Percentiles rank a stretch among this genome's conserved stretches.
Conservation (phyloP, 2,113 vertebrate species). For the Hiodon tergisus region DNA sequence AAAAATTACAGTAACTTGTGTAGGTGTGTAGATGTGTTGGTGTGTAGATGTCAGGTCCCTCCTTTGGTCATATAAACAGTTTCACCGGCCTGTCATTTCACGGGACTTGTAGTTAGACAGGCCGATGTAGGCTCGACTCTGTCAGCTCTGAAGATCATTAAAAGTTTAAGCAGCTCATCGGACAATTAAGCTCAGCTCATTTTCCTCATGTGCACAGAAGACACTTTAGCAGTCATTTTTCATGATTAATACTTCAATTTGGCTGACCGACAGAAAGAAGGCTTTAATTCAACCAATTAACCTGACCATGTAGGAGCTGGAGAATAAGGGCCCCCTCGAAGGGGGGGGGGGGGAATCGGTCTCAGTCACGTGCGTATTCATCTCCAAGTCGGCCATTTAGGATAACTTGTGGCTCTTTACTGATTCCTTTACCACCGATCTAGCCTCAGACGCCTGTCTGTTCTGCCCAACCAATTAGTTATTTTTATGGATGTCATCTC, state of each 20-base stretch:
- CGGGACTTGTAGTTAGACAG: no score
- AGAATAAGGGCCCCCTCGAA: constrained; percentile 5
- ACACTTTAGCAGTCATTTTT: constrained; percentile 39
- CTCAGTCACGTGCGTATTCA: constrained; percentile 39
- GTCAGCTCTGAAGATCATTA: constrained; percentile 36
- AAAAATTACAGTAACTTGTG: no score
- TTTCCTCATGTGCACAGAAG: constrained; percentile 39
- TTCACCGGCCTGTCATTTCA: no score
- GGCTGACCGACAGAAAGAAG: constrained; percentile 33
- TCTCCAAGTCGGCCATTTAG: constrained; percentile 33
- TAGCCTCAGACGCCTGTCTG: background rate
- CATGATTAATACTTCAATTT: constrained; percentile 48
- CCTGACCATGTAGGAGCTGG: constrained; percentile 23
- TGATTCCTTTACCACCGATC: no score
- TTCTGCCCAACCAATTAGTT: background rate
- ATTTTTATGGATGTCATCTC: constrained; percentile 9
- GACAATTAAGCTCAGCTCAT: constrained; percentile 42
- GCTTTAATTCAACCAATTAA: constrained; percentile 36
- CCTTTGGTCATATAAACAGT: no score
- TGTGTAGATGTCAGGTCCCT: no score
- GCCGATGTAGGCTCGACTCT: constrained; percentile 12
- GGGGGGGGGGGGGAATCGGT: background rate
- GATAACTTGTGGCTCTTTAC: background rate
- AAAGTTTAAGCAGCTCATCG: constrained; percentile 40
- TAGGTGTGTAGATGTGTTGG: no score